Base-by-base conservation (phyloP, 2,888 invertebrate species). In the Hirtodrosophila alboralis region DNA sequence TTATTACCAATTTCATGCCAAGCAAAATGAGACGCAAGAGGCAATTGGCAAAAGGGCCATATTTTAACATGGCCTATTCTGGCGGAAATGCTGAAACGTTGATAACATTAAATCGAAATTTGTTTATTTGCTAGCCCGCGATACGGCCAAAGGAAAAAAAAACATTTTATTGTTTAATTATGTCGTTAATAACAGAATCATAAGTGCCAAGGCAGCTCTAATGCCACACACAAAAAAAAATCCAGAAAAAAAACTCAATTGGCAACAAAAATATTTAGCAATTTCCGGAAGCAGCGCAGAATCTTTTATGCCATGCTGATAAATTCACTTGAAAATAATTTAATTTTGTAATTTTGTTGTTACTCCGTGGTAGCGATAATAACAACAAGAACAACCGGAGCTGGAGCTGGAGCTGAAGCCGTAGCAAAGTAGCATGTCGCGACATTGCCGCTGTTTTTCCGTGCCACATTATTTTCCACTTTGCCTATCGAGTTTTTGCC, bases 281-380 rank as follows among this genome's bases (percentile, higher is more conserved):
- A 85, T 84, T 85, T 80, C 86, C 84, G 77, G 66, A 18, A 40
- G 59, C 52, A 49, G 38, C 36, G 43, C 40, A 7, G 71, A 44
- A 74, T 38, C 69, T 68, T 62, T 69, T 69, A 57, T 56, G 66
- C 53, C 59, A 57, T 45, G 72, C 56, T 84, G 79, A 83, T 78
- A 81, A 86, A 71, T 86, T 84, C 70, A 60, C 61, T 63, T 64
- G 72, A 75, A 76, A 69, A 86, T 83, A 86, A 84, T 84, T 85
- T 84, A 84, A 86, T 86, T 84, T 78, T 58, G 75, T 75, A 75
- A 72, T 65, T 72, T 77, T 52, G 71, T 34, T 65, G 69, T 53
- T 64, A 72, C 67, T 51, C 37, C 60, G 48, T 53, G 59, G 56
- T 53, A 60, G 56, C 61, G 40, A 58, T 54, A 53, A 43, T 53